These are phyloP conservation scores for Ameiurus melas DNA, from an alignment of 2,113 vertebrate genomes.

Conservation along the genomic window DNA sequence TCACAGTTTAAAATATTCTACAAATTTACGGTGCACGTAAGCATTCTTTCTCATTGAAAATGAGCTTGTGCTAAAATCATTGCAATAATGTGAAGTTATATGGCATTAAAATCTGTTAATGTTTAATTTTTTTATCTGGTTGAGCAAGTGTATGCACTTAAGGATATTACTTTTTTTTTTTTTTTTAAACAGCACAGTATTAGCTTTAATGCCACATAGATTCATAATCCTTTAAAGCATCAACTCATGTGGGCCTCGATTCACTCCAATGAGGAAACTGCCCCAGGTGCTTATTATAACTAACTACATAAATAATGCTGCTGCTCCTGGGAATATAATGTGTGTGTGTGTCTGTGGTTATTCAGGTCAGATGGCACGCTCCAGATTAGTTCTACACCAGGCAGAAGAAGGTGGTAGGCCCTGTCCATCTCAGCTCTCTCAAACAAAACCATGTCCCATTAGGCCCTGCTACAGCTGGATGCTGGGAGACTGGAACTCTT, in stretches of 20 bases:
- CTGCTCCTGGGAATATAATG: neutral
- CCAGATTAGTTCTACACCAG: constrained; percentile 78
- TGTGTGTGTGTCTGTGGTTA: constrained; percentile 19
- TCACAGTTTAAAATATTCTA: neutral
- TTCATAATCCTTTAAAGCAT: constrained; percentile 22
- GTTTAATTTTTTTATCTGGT: neutral
- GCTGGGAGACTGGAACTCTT: constrained; percentile 85
- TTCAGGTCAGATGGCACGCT: constrained; percentile 82
- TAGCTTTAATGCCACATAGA: constrained; percentile 23
- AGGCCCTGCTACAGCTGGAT: constrained; percentile 89
- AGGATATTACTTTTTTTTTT: no score
- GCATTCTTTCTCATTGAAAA: neutral
- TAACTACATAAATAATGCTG: constrained; percentile 26
- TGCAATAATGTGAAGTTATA: constrained; percentile 1
- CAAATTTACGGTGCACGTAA: neutral
- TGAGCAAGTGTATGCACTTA: neutral
- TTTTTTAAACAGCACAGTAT: neutral
- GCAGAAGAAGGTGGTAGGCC: constrained; percentile 84
- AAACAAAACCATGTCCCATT: constrained; percentile 83
- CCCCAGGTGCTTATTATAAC: constrained; percentile 32
- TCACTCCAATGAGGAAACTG: constrained; percentile 27
- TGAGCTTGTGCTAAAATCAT: neutral
- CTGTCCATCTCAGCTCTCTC: constrained; percentile 83
- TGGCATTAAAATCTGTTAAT: neutral
- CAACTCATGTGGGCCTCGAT: constrained; percentile 20